phyloP scores from a whole-genome alignment of 2,888 invertebrate species.

The Oligia strigilis region DNA sequence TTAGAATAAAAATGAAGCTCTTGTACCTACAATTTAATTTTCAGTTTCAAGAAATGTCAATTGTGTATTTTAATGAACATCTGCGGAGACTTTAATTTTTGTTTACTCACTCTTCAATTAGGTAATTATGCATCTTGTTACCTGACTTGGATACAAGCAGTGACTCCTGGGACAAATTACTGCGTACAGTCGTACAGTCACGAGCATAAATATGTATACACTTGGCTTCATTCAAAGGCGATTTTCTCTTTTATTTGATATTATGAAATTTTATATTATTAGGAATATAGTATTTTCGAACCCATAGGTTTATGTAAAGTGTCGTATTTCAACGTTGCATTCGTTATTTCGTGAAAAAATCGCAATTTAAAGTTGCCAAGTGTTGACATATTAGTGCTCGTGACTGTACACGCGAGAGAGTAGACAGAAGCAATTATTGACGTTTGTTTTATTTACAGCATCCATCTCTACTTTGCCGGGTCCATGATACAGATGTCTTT shows the following conservation, averaged over 20 bases:
- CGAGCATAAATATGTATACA: no score
- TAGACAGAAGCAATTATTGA: not conserved
- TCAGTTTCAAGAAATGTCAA: not conserved
- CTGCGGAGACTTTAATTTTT: no score
- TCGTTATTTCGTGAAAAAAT: no score
- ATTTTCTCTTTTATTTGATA: no score
- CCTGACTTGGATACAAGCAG: not conserved
- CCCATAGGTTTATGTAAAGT: no score
- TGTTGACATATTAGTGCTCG: no score
- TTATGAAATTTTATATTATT: no score
- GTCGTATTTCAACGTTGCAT: no score
- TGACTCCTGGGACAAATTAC: not conserved
- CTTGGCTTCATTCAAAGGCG: no score
- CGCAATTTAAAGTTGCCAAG: no score
- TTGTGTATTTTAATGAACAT: not conserved
- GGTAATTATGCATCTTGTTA: not conserved
- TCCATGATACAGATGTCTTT: not conserved
- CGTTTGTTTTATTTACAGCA: not conserved
- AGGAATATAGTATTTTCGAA: no score
- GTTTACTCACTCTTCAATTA: not conserved
- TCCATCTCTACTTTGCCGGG: not conserved
- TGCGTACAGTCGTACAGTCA: not conserved
- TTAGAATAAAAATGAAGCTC: not conserved
- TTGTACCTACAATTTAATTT: not conserved
- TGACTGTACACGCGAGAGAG: conserved; percentile 10